A percentile compares a stretch with the other conserved stretches of the same genome.
These are phyloP conservation scores for Drosophila paramelanica DNA, from an alignment of 2,888 invertebrate species.

Conservation along the genomic window DNA sequence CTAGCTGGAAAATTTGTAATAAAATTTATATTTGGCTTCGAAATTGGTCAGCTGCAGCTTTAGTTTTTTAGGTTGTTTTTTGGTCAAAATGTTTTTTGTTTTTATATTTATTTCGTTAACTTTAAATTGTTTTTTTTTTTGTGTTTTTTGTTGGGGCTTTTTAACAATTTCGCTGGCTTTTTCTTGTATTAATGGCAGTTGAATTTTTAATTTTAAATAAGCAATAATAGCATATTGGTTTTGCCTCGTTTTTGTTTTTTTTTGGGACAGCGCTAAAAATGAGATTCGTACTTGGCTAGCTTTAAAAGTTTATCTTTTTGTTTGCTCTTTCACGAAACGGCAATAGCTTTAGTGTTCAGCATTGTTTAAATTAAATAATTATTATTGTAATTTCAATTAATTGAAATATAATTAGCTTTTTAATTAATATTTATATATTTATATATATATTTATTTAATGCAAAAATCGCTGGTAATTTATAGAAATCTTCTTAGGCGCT, in stretches of 20 bases:
- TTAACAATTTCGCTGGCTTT: constrained; percentile 22
- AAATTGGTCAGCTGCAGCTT: constrained; percentile 50
- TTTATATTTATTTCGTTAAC: constrained; percentile 5
- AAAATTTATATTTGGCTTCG: constrained; percentile 38
- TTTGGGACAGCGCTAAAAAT: constrained; percentile 51
- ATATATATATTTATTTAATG: constrained; percentile 35
- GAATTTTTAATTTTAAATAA: constrained; percentile 48
- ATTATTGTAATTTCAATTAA: constrained; percentile 14
- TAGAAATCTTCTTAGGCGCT: constrained; percentile 53
- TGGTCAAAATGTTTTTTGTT: constrained; percentile 29
- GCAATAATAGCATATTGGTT: constrained; percentile 63
- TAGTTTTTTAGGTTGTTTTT: constrained; percentile 21
- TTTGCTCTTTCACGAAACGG: constrained; percentile 29
- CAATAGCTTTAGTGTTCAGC: constrained; percentile 37
- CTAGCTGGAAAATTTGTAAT: constrained; percentile 15
- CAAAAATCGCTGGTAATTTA: constrained; percentile 58
- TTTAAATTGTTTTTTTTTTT: constrained; percentile 18
- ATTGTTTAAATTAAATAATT: constrained; percentile 26
- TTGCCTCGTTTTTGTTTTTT: constrained; percentile 48
- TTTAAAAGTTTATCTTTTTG: constrained; percentile 21
- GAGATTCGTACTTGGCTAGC: constrained; percentile 66
- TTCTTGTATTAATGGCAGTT: constrained; percentile 66
- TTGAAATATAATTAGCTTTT: constrained; percentile 17
- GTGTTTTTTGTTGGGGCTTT: constrained; percentile 5
- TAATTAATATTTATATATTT: constrained; percentile 23